phyloP scores from a whole-genome alignment of 2,797 vertebrate species.

The Thripadectes ignobilis region DNA sequence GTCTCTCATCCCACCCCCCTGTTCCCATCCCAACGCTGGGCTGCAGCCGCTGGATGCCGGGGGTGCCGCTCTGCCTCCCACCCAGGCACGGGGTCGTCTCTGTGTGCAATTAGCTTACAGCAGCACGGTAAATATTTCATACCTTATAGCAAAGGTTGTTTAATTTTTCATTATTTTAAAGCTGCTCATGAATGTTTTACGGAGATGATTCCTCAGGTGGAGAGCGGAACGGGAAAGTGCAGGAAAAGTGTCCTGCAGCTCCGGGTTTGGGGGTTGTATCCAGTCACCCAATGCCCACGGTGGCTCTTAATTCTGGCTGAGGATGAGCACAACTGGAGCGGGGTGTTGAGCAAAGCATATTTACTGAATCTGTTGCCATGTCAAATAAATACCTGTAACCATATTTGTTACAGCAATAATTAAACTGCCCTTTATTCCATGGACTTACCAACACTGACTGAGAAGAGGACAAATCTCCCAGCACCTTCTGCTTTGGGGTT shows the following conservation, averaged over 20 bases:
- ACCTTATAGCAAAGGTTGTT: slow-evolving; percentile 72
- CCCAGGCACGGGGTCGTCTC: neutral
- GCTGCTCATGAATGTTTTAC: slow-evolving; percentile 76
- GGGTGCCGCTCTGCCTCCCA: neutral
- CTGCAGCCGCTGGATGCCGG: accelerated
- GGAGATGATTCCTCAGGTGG: slow-evolving; percentile 1
- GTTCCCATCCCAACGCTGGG: accelerated
- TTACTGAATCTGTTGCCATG: neutral
- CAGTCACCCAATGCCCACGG: neutral
- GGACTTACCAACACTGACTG: neutral
- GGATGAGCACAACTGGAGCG: neutral
- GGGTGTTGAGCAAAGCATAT: neutral
- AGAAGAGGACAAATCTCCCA: neutral
- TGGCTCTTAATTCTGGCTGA: neutral
- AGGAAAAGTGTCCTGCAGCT: neutral
- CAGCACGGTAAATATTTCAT: slow-evolving; percentile 77
- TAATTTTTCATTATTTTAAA: slow-evolving; percentile 78
- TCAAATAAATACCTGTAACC: neutral
- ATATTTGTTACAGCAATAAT: neutral
- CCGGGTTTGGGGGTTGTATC: neutral
- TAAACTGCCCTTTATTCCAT: neutral
- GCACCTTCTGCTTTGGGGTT: neutral
- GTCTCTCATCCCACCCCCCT: neutral
- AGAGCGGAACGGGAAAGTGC: neutral
- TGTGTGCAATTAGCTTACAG: slow-evolving; percentile 71